Evolutionary conservation across 2,888 invertebrate genomes (phyloP).

Genomic region (Campaea margaritaria): DNA sequence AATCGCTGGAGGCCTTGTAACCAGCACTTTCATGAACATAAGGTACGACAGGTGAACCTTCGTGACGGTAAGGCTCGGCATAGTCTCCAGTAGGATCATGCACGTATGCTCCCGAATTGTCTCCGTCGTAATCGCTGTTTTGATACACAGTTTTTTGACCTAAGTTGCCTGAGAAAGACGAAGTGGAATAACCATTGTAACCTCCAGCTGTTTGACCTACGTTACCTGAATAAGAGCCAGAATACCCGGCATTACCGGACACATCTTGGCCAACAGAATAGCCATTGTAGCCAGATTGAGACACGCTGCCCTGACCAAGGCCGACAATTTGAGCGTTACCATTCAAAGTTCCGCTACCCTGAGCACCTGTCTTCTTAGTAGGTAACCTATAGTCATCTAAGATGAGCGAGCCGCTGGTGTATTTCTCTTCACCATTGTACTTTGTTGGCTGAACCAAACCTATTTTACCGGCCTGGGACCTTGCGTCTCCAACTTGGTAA

Average conservation of each 20-base stretch:
- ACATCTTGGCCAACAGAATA: constrained; percentile 11
- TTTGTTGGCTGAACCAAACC: constrained; percentile 71
- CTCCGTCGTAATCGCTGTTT: constrained; percentile 56
- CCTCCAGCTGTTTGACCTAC: constrained; percentile 12
- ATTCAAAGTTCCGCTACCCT: constrained; percentile 35
- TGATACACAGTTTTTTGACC: constrained; percentile 53
- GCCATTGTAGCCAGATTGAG: constrained; percentile 32
- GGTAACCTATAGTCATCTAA: constrained; percentile 77
- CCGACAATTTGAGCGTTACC: constrained; percentile 40
- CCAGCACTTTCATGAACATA: constrained; percentile 66
- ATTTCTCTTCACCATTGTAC: constrained; percentile 61
- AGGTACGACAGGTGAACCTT: constrained; percentile 66
- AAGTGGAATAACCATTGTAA: constrained; percentile 39
- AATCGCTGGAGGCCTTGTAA: constrained; percentile 63
- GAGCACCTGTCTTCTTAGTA: constrained; percentile 50
- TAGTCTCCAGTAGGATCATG: constrained; percentile 79
- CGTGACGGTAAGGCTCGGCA: constrained; percentile 74
- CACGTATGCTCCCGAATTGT: constrained; percentile 75
- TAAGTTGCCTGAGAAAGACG: constrained; percentile 35
- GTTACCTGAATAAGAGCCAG: constrained; percentile 18
- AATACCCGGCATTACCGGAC: constrained; percentile 10
- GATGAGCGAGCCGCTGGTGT: constrained; percentile 74
- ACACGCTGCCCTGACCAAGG: constrained; percentile 32
- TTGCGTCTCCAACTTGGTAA: constrained; percentile 51
- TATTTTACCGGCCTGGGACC: constrained; percentile 42